Evolutionary conservation across 2,113 vertebrate species (phyloP).

Genomic region (Benitochromis conjunctus): DNA sequence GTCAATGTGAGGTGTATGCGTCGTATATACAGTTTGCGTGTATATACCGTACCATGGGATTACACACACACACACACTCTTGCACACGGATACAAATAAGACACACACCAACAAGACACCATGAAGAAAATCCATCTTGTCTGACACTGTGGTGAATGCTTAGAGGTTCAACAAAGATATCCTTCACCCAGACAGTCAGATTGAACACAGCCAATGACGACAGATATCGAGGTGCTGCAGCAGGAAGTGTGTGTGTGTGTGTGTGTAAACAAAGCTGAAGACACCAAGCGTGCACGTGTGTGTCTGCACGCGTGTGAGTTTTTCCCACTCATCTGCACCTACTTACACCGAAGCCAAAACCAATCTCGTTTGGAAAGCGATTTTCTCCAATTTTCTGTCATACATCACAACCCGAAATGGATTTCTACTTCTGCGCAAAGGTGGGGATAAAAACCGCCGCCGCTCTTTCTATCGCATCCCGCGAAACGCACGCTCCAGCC

Average conservation of each 20-base stretch:
- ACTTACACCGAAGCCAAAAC: slow-evolving; percentile 14
- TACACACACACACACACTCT: slow-evolving; percentile 29
- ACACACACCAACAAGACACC: slow-evolving; percentile 52
- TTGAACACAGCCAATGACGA: slow-evolving; percentile 8
- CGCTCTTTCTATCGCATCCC: neutral
- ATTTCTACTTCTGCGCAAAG: slow-evolving; percentile 6
- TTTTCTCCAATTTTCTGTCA: slow-evolving; percentile 37
- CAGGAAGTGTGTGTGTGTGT: neutral
- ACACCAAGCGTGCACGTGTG: neutral
- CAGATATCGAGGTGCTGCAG: slow-evolving; percentile 7
- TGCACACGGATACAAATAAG: neutral
- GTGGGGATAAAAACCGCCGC: slow-evolving; percentile 11
- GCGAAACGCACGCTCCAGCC: neutral
- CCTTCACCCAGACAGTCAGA: neutral
- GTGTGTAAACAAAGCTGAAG: neutral
- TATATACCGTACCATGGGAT: slow-evolving; percentile 70
- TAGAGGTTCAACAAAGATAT: slow-evolving; percentile 7
- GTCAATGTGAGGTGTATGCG: slow-evolving; percentile 65
- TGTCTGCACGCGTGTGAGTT: neutral
- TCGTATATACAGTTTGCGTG: slow-evolving; percentile 71
- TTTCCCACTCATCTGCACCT: neutral
- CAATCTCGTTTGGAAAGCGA: slow-evolving; percentile 34
- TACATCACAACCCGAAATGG: slow-evolving; percentile 13
- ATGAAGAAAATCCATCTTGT: slow-evolving; percentile 32
- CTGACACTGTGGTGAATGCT: neutral